A percentile compares a stretch with the other conserved stretches of the same genome.
Evolutionary conservation across 2,797 vertebrate species (phyloP).

Genomic region (Petrocephalus sullivani): DNA sequence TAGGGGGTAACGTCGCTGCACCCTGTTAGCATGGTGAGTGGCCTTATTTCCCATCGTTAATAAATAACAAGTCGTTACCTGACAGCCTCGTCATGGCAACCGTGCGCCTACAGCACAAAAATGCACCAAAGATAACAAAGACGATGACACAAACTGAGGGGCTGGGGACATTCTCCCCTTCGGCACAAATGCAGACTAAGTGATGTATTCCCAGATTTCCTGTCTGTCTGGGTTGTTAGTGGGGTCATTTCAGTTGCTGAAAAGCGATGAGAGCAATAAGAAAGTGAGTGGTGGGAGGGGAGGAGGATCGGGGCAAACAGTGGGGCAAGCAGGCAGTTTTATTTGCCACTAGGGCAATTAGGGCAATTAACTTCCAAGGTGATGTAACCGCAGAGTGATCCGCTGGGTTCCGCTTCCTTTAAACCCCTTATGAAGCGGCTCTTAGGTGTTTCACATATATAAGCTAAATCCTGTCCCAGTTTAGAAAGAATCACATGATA

Average conservation of each 20-base stretch:
- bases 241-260: neutral
- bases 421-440: no score
- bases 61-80: constrained; percentile 40
- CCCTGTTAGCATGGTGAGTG: neutral
- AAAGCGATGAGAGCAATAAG: neutral
- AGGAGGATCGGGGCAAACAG: neutral
- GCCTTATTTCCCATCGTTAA: constrained; percentile 38
- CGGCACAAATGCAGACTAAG: neutral
- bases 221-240: neutral
- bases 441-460: neutral
- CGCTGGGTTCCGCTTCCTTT: neutral
- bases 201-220: neutral
- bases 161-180: neutral
- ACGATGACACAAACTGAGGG: constrained; percentile 22
- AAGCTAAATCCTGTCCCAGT: neutral
- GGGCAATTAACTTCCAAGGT: neutral
- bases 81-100: constrained; percentile 50
- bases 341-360: neutral
- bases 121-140: constrained; percentile 21
- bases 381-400: neutral
- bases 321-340: neutral
- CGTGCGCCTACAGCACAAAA: constrained; percentile 34
- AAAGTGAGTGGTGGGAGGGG: neutral
- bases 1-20: neutral
- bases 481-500: neutral